Conservation (phyloP, 2,113 vertebrate species). For the Ibidorhyncha struthersii region DNA sequence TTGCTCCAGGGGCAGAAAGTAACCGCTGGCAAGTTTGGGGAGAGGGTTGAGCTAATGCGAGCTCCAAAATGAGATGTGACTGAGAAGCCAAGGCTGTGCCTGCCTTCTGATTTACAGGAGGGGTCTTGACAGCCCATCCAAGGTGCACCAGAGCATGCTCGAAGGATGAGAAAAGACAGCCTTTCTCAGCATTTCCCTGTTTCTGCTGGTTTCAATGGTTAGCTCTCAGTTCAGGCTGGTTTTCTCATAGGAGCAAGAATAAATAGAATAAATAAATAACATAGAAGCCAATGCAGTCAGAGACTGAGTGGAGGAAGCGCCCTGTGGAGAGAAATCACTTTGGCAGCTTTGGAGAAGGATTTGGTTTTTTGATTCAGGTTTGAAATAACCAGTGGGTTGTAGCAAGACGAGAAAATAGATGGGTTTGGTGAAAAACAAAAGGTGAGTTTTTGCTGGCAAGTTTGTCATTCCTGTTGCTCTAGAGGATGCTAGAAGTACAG, state of each 20-base stretch:
- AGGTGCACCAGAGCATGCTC: not conserved
- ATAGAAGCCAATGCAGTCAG: not conserved
- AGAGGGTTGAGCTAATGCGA: not conserved
- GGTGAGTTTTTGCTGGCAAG: not conserved
- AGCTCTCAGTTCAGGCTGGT: not conserved
- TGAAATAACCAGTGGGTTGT: not conserved
- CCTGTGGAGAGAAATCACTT: not conserved
- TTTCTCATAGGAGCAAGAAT: not conserved
- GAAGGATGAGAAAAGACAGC: not conserved
- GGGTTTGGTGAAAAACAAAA: not conserved
- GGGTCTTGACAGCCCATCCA: not conserved
- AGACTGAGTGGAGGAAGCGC: not conserved
- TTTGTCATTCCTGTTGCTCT: not conserved
- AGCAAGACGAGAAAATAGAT: not conserved
- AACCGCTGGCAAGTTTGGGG: not conserved
- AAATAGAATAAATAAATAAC: not conserved
- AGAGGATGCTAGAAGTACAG: not conserved
- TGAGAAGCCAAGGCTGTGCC: fast-evolving
- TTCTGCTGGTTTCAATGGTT: not conserved
- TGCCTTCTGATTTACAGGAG: not conserved
- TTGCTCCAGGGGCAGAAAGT: not conserved
- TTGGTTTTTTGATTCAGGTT: not conserved
- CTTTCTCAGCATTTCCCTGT: not conserved
- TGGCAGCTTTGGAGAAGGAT: not conserved
- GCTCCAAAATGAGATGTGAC: not conserved